These are phyloP conservation scores for Candidula unifasciata DNA, from an alignment of 2,888 invertebrate species.

Conservation along the genomic window DNA sequence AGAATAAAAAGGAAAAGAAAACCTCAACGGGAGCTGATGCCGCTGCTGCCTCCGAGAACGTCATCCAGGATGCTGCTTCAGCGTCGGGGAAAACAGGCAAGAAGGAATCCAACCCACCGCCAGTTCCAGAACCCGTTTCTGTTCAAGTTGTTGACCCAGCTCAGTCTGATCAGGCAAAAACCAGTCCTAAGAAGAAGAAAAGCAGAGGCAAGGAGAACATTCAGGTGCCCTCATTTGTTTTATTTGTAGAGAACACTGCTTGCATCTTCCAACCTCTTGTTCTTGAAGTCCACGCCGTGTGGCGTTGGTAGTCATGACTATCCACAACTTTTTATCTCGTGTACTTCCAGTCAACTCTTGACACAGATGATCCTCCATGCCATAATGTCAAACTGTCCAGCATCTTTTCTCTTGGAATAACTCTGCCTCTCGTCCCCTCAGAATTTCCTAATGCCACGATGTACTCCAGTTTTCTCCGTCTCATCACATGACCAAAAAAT, in stretches of 20 bases:
- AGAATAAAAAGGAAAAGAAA: slow-evolving; percentile 48
- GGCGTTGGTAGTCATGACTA: too few relatives aligned
- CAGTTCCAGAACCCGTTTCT: background rate
- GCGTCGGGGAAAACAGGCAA: slow-evolving; percentile 38
- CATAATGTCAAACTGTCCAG: too few relatives aligned
- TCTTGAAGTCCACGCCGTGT: too few relatives aligned
- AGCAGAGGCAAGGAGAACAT: slow-evolving; percentile 30
- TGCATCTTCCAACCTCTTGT: background rate
- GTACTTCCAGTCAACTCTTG: too few relatives aligned
- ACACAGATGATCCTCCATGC: too few relatives aligned
- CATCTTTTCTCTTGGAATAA: too few relatives aligned
- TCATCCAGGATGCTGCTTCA: slow-evolving; percentile 38
- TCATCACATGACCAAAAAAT: too few relatives aligned
- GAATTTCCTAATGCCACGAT: too few relatives aligned
- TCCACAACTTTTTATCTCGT: too few relatives aligned
- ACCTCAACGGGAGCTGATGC: slow-evolving; percentile 20
- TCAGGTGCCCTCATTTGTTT: slow-evolving; percentile 16
- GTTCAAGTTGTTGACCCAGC: background rate
- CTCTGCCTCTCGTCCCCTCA: too few relatives aligned
- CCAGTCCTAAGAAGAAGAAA: slow-evolving; percentile 44
- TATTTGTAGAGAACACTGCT: background rate
- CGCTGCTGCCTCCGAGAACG: slow-evolving; percentile 29
- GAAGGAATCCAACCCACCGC: slow-evolving; percentile 28
- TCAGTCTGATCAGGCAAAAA: slow-evolving; percentile 21
- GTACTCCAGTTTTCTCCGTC: too few relatives aligned